A percentile compares a stretch with the other conserved stretches of the same genome.
Conservation (phyloP, 2,797 vertebrate species). For the Chiloscyllium punctatum region DNA sequence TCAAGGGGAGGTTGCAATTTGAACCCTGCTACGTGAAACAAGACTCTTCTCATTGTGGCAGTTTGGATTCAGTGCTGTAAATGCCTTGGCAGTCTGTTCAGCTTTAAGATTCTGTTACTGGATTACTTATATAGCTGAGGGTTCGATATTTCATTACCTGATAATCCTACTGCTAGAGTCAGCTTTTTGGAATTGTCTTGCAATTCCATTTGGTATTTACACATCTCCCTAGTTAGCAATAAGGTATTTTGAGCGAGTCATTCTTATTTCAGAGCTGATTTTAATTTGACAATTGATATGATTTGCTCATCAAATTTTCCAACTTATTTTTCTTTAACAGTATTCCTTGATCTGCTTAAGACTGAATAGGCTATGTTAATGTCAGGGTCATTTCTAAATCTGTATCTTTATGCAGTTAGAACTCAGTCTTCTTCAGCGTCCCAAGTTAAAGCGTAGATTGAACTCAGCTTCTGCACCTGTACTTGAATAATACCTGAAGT, state of each 20-base stretch:
- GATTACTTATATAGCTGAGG: background rate
- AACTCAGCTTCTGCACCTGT: background rate
- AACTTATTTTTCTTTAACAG: background rate
- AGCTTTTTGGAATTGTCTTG: background rate
- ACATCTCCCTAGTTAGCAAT: background rate
- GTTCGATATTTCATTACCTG: constrained; percentile 3
- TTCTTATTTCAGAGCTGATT: background rate
- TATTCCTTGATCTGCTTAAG: background rate
- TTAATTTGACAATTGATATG: background rate
- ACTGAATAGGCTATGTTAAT: background rate
- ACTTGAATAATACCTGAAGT: background rate
- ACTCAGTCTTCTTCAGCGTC: background rate
- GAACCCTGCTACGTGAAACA: background rate
- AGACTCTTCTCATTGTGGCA: constrained; percentile 9
- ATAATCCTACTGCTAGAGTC: background rate
- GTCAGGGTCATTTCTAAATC: background rate
- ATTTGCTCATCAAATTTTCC: background rate
- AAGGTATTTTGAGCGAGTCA: background rate
- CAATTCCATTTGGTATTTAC: background rate
- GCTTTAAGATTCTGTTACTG: background rate
- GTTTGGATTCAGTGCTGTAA: background rate
- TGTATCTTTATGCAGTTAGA: background rate
- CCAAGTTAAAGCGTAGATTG: background rate
- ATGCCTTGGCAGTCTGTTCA: background rate
- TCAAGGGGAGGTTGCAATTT: background rate